These are phyloP conservation scores for Chelonus formosanus DNA, from an alignment of 2,888 invertebrate genomes.

Conservation along the genomic window DNA sequence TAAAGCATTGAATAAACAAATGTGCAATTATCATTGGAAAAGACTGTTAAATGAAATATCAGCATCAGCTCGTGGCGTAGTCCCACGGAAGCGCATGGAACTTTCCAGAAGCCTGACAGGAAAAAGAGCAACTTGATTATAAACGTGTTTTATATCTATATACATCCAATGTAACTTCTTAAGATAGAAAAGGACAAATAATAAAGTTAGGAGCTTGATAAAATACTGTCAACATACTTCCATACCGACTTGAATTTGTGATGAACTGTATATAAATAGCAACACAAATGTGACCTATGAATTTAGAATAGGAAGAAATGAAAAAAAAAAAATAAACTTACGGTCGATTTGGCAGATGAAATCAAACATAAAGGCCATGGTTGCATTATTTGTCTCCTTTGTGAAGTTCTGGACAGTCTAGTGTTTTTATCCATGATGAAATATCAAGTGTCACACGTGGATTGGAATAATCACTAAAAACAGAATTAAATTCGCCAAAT, in stretches of 20 bases:
- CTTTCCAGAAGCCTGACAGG: constrained; percentile 53
- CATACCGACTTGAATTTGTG: constrained; percentile 3
- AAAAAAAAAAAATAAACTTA: constrained; percentile 44
- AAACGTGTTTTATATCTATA: not conserved
- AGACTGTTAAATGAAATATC: not conserved
- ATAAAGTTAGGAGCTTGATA: not conserved
- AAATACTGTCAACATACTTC: constrained; percentile 6
- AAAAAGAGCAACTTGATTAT: constrained; percentile 32
- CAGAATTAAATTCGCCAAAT: too few species aligned
- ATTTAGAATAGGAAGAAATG: not conserved
- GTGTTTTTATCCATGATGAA: not conserved
- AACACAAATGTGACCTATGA: not conserved
- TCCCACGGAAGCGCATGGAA: constrained; percentile 50
- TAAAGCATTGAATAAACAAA: not conserved
- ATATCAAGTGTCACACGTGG: not conserved
- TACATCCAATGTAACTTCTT: not conserved
- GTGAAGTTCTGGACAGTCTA: constrained; percentile 45
- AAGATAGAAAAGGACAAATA: constrained; percentile 15
- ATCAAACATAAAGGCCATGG: constrained; percentile 62
- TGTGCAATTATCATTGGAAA: not conserved
- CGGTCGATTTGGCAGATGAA: constrained; percentile 55
- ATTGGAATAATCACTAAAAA: not conserved
- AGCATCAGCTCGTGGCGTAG: constrained; percentile 26
- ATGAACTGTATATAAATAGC: not conserved
- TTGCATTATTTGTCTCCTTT: constrained; percentile 59